Conservation (phyloP, 1,140 invertebrate genomes). For the Amyelois transitella region DNA sequence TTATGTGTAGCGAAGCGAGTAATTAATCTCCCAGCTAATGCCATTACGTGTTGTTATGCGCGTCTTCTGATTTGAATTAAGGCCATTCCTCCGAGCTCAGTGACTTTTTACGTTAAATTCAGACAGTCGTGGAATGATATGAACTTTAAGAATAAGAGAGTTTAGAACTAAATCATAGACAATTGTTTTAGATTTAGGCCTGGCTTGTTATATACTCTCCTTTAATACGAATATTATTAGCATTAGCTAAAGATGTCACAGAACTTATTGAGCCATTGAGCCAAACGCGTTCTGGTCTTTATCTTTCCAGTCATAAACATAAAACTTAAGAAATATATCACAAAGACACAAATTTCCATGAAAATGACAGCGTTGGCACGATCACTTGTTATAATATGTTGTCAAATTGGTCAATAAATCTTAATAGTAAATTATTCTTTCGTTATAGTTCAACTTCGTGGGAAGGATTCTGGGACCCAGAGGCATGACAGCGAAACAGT, state of each 20-base stretch:
- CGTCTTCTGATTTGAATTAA: slow-evolving; percentile 22
- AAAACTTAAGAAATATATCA: not conserved
- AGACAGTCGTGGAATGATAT: no score
- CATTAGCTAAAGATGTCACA: no score
- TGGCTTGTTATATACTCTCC: no score
- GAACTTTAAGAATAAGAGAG: no score
- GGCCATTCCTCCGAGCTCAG: not conserved
- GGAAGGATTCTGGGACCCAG: slow-evolving; percentile 98
- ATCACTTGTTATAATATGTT: not conserved
- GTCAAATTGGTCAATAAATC: slow-evolving; percentile 1
- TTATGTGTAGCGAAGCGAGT: slow-evolving; percentile 47
- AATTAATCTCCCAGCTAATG: slow-evolving; percentile 55
- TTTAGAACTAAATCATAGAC: no score
- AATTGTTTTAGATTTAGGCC: no score
- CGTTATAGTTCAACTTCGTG: slow-evolving; percentile 99
- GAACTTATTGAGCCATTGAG: no score
- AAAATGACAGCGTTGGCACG: not conserved
- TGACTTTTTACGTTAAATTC: slow-evolving; percentile 4
- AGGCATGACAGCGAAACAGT: slow-evolving; percentile 99
- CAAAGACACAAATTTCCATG: not conserved
- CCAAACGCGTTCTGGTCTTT: no score
- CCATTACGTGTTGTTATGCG: slow-evolving; percentile 33
- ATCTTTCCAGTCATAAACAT: not conserved
- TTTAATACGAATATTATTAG: no score
- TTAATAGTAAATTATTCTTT: slow-evolving; percentile 20